Conservation (phyloP, 2,888 invertebrate genomes). For the Clepsis dumicolana region DNA sequence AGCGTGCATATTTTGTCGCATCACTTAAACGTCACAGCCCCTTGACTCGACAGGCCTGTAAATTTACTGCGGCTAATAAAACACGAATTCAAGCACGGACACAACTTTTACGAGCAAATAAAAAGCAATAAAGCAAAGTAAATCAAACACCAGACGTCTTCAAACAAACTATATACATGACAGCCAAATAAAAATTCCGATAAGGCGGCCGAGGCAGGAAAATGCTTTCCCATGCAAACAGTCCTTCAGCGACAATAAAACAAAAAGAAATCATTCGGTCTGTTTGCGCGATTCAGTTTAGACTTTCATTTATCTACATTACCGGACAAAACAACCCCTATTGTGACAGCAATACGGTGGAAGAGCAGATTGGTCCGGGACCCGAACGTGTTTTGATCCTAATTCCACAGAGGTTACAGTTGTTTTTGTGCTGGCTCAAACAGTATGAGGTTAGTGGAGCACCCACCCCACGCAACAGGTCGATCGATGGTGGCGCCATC, state of each 20-base stretch:
- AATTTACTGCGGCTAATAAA: neutral
- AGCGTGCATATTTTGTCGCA: too few species aligned
- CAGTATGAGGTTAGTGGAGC: conserved; percentile 68
- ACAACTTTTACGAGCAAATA: conserved; percentile 9
- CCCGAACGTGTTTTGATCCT: conserved; percentile 49
- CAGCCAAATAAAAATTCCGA: conserved; percentile 31
- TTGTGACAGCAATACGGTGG: conserved; percentile 52
- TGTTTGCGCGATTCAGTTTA: conserved; percentile 26
- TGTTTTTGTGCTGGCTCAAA: conserved; percentile 46
- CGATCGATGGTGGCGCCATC: conserved; percentile 70
- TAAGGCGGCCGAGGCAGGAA: conserved; percentile 17
- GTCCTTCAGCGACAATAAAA: conserved; percentile 34
- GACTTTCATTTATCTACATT: conserved; percentile 36
- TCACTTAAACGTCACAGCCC: too few species aligned
- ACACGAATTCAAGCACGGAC: neutral
- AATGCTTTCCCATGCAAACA: conserved; percentile 32
- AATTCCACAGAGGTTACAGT: conserved; percentile 44
- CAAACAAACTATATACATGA: conserved; percentile 20
- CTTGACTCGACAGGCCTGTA: neutral
- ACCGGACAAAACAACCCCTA: conserved; percentile 46
- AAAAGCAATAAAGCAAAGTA: conserved; percentile 5
- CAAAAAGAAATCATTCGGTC: conserved; percentile 37
- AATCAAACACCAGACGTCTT: neutral
- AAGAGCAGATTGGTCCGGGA: neutral
- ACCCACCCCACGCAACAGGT: conserved; percentile 66